Evolutionary conservation across 1,140 invertebrate genomes (phyloP), one percentile per base, ranked within the genome.

Genomic region (Rhopalosiphum maidis): DNA sequence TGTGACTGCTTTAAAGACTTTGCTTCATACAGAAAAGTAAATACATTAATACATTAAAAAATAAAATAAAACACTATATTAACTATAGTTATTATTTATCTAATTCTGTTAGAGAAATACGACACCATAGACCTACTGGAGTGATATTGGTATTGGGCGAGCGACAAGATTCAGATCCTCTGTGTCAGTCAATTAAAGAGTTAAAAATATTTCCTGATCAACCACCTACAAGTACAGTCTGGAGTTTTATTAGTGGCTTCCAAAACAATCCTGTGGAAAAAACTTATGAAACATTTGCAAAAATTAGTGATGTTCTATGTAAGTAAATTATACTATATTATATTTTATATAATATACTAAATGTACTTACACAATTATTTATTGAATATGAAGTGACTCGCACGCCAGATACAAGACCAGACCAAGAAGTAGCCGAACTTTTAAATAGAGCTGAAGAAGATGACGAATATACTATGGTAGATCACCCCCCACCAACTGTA

Each of bases 171-270:
- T 96, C 96, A n/a, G 96, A 97, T 94, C 96, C 97, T 55, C 94
- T 98, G 85, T 97, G 97, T 93, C 97, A 96, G 94, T 98, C 98
- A 0, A 98, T 99, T 95, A 97, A 97, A 54, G 98, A 98, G 94
- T 95, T 99, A 55, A 96, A 98, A 94, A 96, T 99, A 60, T 97
- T 98, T 95, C 96, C 96, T 94, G 97, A 98, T 90, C 96, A 96
- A 94, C 95, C 96, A 18, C 95, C 97, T 0, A 95, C 97, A 95
- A 92, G 89, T 77, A 96, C 96, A 90, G 96, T 97, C 25, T 96
- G 97, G 97, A 96, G 96, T 94, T 96, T 97, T 94, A 96, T 97
- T 18, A 96, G 96, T 48, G 97, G 97, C 95, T 96, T 97, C 54
- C 97, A 97, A 46, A 95, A 97, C 94, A 96, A 97, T 95, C 97